Percentiles rank a stretch among this genome's conserved stretches.
Conservation (phyloP, 2,797 vertebrate species). For the Chaunax sp. region DNA sequence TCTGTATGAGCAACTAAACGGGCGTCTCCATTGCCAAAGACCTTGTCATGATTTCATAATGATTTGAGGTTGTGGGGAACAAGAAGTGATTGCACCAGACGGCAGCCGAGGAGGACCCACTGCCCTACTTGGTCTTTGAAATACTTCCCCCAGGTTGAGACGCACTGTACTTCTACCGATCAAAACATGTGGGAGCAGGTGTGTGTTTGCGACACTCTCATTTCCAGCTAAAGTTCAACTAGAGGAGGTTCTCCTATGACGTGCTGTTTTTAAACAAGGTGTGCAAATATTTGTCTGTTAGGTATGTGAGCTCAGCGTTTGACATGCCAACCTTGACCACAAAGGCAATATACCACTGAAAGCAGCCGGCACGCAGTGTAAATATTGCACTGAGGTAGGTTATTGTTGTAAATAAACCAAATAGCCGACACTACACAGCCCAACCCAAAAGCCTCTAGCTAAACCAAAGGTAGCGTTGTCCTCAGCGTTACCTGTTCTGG, state of each 20-base stretch:
- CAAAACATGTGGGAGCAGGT: slow-evolving; percentile 14
- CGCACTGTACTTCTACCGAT: slow-evolving; percentile 43
- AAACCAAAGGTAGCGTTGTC: slow-evolving; percentile 13
- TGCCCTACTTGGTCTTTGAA: slow-evolving; percentile 32
- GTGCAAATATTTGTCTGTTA: slow-evolving; percentile 49
- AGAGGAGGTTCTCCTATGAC: slow-evolving; percentile 16
- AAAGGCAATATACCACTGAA: neutral
- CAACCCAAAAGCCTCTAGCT: slow-evolving; percentile 31
- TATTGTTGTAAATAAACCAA: neutral
- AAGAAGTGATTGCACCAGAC: slow-evolving; percentile 11
- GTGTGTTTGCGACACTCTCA: slow-evolving; percentile 3
- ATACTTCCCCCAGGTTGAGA: slow-evolving; percentile 17
- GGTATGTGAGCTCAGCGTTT: neutral
- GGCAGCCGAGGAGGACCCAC: slow-evolving; percentile 23
- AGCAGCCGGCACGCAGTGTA: neutral
- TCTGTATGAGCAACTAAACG: neutral
- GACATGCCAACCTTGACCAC: slow-evolving; percentile 31
- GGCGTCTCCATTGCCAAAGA: slow-evolving; percentile 1
- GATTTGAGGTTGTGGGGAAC: neutral
- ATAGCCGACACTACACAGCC: slow-evolving; percentile 10
- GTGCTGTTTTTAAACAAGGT: slow-evolving; percentile 31
- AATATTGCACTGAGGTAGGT: neutral
- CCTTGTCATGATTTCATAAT: slow-evolving; percentile 25
- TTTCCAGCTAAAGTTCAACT: slow-evolving; percentile 45
- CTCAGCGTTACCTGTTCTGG: slow-evolving; percentile 54